phyloP scores from a whole-genome alignment of 1,140 invertebrate genomes.

The Meloidogyne floridensis region DNA sequence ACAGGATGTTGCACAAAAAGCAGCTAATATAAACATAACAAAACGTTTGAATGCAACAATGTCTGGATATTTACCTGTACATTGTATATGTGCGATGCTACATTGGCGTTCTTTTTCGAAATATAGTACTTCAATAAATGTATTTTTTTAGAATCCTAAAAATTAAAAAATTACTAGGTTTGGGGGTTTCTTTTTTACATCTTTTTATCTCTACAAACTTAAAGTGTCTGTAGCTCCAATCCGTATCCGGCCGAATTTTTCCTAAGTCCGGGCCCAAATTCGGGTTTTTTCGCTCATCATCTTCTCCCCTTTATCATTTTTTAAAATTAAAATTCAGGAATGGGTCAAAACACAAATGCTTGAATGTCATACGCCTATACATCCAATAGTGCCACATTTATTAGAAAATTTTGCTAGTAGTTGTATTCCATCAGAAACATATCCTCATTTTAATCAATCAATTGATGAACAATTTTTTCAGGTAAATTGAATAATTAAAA shows the following conservation, averaged over 20 bases:
- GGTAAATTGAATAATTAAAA: conserved; percentile 14
- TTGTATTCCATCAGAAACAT: conserved; percentile 38
- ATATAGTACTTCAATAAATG: conserved; percentile 74
- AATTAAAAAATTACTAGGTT: too few relatives aligned
- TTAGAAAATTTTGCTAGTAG: conserved; percentile 47
- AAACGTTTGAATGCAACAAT: conserved; percentile 83
- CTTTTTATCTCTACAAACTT: too few relatives aligned
- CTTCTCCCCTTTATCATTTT: background rate
- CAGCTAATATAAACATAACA: conserved; percentile 91
- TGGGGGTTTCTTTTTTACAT: too few relatives aligned
- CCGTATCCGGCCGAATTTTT: too few relatives aligned
- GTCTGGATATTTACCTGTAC: conserved; percentile 88
- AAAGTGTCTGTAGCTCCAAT: too few relatives aligned
- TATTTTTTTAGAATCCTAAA: background rate
- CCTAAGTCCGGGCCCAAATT: too few relatives aligned
- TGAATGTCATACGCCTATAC: conserved; percentile 43
- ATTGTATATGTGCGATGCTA: conserved; percentile 92
- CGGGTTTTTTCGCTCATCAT: background rate
- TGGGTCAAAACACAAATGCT: conserved; percentile 46
- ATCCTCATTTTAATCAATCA: conserved; percentile 32
- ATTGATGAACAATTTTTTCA: conserved; percentile 49
- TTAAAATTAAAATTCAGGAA: conserved; percentile 30
- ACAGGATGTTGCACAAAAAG: conserved; percentile 66
- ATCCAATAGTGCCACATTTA: conserved; percentile 41
- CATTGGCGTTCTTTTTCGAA: conserved; percentile 93